A percentile compares a stretch with the other conserved stretches of the same genome.
These are phyloP conservation scores for Callinectes sapidus DNA, from an alignment of 2,888 invertebrate species.

Conservation along the genomic window DNA sequence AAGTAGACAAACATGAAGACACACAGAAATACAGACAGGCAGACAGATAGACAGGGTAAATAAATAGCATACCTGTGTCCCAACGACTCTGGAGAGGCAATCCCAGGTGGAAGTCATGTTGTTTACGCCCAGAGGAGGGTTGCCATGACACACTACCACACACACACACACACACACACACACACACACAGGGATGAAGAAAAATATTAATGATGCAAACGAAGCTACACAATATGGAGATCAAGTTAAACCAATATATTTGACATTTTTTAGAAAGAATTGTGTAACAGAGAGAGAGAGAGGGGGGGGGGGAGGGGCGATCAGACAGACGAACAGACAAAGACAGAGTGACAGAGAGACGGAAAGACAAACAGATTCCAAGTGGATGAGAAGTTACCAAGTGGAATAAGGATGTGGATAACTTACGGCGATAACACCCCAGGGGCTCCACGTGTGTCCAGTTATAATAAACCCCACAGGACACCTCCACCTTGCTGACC, in stretches of 20 bases:
- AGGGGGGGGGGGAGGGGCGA: no score
- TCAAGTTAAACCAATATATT: background rate
- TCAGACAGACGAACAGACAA: background rate
- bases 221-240: no score
- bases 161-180: background rate
- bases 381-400: background rate
- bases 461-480: background rate
- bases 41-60: background rate
- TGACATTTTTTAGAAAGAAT: background rate
- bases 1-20: background rate
- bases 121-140: background rate
- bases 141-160: background rate
- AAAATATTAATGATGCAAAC: background rate
- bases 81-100: background rate
- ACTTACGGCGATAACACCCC: background rate
- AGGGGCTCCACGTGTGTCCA: background rate
- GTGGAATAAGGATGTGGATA: background rate
- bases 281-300: background rate
- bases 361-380: background rate
- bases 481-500: background rate
- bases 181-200: background rate
- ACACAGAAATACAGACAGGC: background rate
- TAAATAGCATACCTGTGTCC: background rate
- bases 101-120: conserved; percentile 19
- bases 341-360: conserved; percentile 2